Percentiles rank a stretch among this genome's conserved stretches.
Conservation (phyloP, 2,113 vertebrate genomes). For the Thunnus thynnus region DNA sequence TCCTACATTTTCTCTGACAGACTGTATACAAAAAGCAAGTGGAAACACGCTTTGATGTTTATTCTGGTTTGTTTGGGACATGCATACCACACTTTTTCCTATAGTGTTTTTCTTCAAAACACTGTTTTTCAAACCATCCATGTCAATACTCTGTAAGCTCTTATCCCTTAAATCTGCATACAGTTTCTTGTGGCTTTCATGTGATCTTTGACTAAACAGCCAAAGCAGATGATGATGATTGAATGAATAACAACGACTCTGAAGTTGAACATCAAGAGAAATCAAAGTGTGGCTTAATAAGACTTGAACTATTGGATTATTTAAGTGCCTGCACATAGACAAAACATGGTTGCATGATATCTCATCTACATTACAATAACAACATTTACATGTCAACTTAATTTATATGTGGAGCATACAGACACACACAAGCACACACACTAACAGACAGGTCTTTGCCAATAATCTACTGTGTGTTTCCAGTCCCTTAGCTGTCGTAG, state of each 20-base stretch:
- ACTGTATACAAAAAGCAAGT: slow-evolving; percentile 46
- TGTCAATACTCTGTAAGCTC: slow-evolving; percentile 18
- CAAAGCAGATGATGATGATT: slow-evolving; percentile 1
- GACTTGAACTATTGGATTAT: background rate
- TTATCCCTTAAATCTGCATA: slow-evolving; percentile 23
- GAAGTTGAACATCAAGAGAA: slow-evolving; percentile 4
- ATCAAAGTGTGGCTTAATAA: background rate
- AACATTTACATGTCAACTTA: background rate
- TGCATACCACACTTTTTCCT: slow-evolving; percentile 44
- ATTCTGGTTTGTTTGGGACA: slow-evolving; percentile 58
- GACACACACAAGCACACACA: background rate
- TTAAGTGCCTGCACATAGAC: background rate
- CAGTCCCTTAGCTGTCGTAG: slow-evolving; percentile 34
- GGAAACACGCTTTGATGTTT: slow-evolving; percentile 58
- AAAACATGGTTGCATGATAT: slow-evolving; percentile 4
- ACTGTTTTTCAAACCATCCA: slow-evolving; percentile 39
- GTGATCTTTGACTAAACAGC: slow-evolving; percentile 11
- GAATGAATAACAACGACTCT: background rate
- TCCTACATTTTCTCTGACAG: slow-evolving; percentile 35
- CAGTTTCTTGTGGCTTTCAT: slow-evolving; percentile 9
- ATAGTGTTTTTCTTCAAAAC: slow-evolving; percentile 38
- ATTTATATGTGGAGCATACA: background rate
- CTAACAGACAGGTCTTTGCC: background rate
- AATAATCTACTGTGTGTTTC: slow-evolving; percentile 44
- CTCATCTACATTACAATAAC: background rate